Conservation (phyloP, 2,888 invertebrate genomes). For the Lithophane ornitopus region DNA sequence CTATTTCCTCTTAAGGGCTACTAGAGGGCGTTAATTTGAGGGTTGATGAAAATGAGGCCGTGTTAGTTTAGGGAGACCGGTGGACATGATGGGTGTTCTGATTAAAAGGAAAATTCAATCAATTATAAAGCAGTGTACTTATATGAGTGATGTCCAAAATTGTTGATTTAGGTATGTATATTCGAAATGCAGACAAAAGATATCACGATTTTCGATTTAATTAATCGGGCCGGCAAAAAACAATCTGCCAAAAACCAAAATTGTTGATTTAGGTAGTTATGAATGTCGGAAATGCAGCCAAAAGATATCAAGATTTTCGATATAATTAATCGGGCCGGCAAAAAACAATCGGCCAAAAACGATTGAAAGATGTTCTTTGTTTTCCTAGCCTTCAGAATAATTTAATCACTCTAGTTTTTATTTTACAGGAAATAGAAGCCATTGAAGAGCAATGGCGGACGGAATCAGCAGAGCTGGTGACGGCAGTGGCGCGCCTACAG, state of each 20-base stretch:
- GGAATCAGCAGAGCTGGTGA: slow-evolving; percentile 97
- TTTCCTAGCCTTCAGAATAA: neutral
- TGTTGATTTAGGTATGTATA: neutral
- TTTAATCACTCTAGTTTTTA: slow-evolving; percentile 12
- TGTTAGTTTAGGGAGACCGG: slow-evolving; percentile 13
- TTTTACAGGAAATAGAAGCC: slow-evolving; percentile 96
- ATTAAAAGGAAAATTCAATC: neutral
- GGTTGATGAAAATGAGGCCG: neutral
- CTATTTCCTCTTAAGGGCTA: too few relatives aligned
- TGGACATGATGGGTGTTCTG: slow-evolving; percentile 11
- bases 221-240: neutral
- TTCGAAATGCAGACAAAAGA: neutral
- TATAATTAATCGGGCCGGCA: neutral
- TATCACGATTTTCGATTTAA: neutral
- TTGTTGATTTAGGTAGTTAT: neutral
- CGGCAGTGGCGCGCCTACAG: slow-evolving; percentile 95
- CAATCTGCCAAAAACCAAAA: neutral
- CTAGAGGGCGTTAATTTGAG: neutral
- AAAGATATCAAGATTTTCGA: neutral
- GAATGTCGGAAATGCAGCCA: neutral
- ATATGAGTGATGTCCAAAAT: neutral
- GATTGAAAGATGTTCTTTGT: too few relatives aligned
- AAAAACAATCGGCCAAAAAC: neutral
- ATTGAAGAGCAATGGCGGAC: slow-evolving; percentile 99
- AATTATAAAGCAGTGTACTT: neutral